phyloP scores from a whole-genome alignment of 2,113 vertebrate genomes.

The Nycticebus coucang region DNA sequence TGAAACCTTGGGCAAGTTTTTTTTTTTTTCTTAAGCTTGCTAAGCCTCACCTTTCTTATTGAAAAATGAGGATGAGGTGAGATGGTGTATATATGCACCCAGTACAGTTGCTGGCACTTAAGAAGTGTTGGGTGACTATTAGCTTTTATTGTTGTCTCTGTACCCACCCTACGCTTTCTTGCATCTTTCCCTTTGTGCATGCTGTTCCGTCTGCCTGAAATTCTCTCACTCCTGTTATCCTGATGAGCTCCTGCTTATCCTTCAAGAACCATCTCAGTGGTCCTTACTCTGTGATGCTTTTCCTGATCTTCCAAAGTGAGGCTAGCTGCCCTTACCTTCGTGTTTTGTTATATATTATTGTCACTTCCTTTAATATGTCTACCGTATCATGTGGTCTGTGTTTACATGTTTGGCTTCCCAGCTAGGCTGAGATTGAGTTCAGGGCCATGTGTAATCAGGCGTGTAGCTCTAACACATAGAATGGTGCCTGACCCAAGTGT shows the following conservation, averaged over 20 bases:
- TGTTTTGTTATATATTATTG: neutral
- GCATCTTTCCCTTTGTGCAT: neutral
- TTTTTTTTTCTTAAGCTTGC: neutral
- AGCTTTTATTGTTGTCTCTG: slow-evolving; percentile 31
- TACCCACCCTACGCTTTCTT: accelerated
- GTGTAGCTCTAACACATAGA: neutral
- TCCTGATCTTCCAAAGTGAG: neutral
- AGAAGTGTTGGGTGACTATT: neutral
- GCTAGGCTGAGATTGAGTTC: neutral
- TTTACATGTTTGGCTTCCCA: neutral
- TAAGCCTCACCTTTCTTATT: slow-evolving; percentile 16
- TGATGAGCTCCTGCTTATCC: neutral
- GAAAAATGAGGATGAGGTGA: neutral
- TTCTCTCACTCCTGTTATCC: neutral
- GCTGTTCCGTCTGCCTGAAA: neutral
- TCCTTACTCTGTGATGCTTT: neutral
- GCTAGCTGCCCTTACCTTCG: neutral
- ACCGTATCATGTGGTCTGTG: neutral
- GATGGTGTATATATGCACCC: neutral
- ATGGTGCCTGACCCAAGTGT: neutral
- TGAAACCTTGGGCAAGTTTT: neutral
- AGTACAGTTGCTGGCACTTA: neutral
- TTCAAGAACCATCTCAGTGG: neutral
- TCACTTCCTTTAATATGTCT: neutral
- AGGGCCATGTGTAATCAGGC: neutral